Conservation (phyloP, 2,797 vertebrate species). For the Hyperoplus lanceolatus region DNA sequence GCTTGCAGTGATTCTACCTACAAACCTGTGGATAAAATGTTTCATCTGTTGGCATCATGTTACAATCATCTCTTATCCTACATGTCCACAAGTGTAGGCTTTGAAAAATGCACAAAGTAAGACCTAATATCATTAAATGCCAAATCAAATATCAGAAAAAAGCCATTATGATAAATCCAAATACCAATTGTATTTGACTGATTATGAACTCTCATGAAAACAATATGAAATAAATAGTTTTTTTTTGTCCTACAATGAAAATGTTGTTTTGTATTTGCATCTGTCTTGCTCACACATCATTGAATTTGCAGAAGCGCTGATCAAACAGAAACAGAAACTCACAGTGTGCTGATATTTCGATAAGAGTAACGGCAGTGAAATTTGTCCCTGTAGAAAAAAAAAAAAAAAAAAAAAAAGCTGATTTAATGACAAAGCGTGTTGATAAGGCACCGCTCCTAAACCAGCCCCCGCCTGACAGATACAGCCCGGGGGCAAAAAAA, state of each 20-base stretch:
- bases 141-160: slow-evolving; percentile 39
- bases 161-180: slow-evolving; percentile 73
- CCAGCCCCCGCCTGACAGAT: slow-evolving; percentile 79
- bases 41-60: slow-evolving; percentile 37
- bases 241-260: slow-evolving; percentile 35
- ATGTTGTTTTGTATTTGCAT: slow-evolving; percentile 68
- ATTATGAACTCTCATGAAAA: slow-evolving; percentile 60
- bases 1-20: slow-evolving; percentile 56
- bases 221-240: slow-evolving; percentile 65
- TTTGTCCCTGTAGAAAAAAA: slow-evolving; percentile 66
- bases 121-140: slow-evolving; percentile 32
- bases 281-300: slow-evolving; percentile 57
- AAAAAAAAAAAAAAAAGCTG: slow-evolving; percentile 71
- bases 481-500: slow-evolving; percentile 72
- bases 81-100: slow-evolving; percentile 56
- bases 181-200: slow-evolving; percentile 65
- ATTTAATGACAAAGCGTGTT: slow-evolving; percentile 84
- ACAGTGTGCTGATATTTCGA: slow-evolving; percentile 77
- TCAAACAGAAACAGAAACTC: slow-evolving; percentile 76
- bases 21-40: slow-evolving; percentile 50
- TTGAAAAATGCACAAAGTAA: slow-evolving; percentile 51
- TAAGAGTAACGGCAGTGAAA: slow-evolving; percentile 80
- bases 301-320: slow-evolving; percentile 72
- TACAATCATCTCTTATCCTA: slow-evolving; percentile 54
- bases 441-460: slow-evolving; percentile 82